These are phyloP conservation scores for Aphidoletes aphidimyza DNA, from an alignment of 2,888 invertebrate species.

Conservation along the genomic window DNA sequence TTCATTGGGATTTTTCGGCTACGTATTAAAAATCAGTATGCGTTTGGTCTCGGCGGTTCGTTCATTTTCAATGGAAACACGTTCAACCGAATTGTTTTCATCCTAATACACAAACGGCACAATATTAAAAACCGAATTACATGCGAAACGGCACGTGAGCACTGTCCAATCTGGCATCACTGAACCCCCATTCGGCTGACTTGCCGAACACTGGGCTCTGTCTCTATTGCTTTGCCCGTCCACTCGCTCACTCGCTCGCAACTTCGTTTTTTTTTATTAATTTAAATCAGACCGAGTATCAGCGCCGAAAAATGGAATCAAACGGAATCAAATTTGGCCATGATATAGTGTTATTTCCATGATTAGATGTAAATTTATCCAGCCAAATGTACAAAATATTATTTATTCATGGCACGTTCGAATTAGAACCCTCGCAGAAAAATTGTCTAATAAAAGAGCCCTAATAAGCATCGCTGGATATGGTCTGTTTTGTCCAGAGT, in stretches of 20 bases:
- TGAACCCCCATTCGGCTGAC: background rate
- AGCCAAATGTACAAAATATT: background rate
- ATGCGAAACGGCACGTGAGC: background rate
- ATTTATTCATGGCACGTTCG: constrained; percentile 23
- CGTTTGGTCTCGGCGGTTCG: background rate
- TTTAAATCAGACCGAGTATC: constrained; percentile 4
- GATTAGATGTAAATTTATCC: constrained; percentile 26
- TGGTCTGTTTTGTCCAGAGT: background rate
- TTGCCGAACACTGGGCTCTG: background rate
- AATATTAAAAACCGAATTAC: background rate
- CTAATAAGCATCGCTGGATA: background rate
- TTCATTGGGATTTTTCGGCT: background rate
- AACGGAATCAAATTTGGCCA: constrained; percentile 13
- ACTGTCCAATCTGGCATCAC: background rate
- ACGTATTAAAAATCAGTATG: constrained; percentile 10
- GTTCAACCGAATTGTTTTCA: constrained; percentile 3
- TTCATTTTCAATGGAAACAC: background rate
- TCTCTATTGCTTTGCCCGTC: background rate
- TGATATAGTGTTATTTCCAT: constrained; percentile 23
- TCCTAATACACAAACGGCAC: background rate
- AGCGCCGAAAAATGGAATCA: background rate
- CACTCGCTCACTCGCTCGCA: no score
- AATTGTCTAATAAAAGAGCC: background rate
- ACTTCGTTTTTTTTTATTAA: background rate
- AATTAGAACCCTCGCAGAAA: background rate